Base-by-base conservation (phyloP, 2,797 vertebrate genomes). In the Peromyscus attwateri region DNA sequence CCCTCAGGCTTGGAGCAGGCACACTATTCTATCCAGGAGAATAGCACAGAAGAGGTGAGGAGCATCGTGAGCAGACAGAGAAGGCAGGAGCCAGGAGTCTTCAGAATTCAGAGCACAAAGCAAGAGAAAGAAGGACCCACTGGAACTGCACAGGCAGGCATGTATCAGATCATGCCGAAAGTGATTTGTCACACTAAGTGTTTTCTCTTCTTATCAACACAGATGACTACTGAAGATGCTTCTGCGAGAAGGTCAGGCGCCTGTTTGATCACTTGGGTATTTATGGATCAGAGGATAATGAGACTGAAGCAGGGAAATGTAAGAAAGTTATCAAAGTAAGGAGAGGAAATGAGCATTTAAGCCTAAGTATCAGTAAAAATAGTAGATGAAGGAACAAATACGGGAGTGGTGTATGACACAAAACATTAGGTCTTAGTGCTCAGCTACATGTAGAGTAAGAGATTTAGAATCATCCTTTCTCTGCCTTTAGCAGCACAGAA, bases 41-140 rank as follows among this genome's bases (percentile, higher is more conserved):
- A 52, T 3, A 91, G 13, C 21, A 89, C 16, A 37, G 79, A 85
- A 73, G 92, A 91, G 25, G 34, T 71, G 84, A 77, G 76, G 3
- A 80, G 55, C 70, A 46, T 49, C 19, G 49, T 34, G 66, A 71
- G 17, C 92, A 71, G 73, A 13, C 14, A 89, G 21, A 89, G 68
- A 68, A 73, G 37, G 43, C 55, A 19, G 40, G 34, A 92, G 71
- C 62, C 46, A 7, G 29, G 73, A 21, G 43, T 92, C 90, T 84
- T 92, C 62, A 95, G 81, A 57, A 92, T 87, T 79, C 95, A 46
- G 40, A 83, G 43, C 46, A 92, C 55, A 90, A 87, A 75, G 49
- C 19, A 77, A 46, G n/a, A 84, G 25, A 49, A 91, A 49, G 11
- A 37, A 84, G 66, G 9, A 8, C 37, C 16, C 37, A 85, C 1